Percentiles rank a stretch among this genome's conserved stretches.
Evolutionary conservation across 1,140 invertebrate genomes (phyloP).

Genomic region (Polypedilum vanderplanki): DNA sequence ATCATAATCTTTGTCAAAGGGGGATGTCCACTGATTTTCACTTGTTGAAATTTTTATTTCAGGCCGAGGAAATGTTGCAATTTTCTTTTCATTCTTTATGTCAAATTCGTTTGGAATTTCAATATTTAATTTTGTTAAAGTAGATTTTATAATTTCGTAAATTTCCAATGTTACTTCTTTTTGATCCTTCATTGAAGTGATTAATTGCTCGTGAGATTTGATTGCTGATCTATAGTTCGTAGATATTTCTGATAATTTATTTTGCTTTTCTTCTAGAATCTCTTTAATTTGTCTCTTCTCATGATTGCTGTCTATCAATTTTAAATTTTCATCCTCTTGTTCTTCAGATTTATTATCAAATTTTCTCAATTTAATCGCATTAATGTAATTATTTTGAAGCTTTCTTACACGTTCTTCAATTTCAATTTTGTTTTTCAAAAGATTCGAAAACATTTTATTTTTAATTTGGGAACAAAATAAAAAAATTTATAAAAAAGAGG

Average conservation of each 20-base stretch:
- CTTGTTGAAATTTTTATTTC: background rate
- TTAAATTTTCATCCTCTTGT: background rate
- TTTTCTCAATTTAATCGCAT: background rate
- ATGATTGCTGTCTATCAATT: background rate
- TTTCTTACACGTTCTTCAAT: background rate
- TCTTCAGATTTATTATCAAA: background rate
- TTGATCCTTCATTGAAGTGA: background rate
- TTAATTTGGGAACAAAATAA: background rate
- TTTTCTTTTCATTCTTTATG: background rate
- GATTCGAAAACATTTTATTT: background rate
- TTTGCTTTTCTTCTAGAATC: background rate
- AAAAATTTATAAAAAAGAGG: background rate
- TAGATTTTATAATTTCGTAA: background rate
- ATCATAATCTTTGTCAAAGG: background rate
- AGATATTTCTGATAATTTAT: background rate
- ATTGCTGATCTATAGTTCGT: too few species aligned
- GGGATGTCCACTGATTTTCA: background rate
- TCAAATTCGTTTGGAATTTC: background rate
- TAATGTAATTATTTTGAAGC: background rate
- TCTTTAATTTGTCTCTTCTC: background rate
- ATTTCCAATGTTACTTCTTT: background rate
- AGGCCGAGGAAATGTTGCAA: background rate
- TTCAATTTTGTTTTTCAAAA: background rate
- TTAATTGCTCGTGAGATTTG: background rate
- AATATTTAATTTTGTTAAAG: background rate